Evolutionary conservation across 2,797 vertebrate genomes (phyloP).

Genomic region (Dallia pectoralis): DNA sequence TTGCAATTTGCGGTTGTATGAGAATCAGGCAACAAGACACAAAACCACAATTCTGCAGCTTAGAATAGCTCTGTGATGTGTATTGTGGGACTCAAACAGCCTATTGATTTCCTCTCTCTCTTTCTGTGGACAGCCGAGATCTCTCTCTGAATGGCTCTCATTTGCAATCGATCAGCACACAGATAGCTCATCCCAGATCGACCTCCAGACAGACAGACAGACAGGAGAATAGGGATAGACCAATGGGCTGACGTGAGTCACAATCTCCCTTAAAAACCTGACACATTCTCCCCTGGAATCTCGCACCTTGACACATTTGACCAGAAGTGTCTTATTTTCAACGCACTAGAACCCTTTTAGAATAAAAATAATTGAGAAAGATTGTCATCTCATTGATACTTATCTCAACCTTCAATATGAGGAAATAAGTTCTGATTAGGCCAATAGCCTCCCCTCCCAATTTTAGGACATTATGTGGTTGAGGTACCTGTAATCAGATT

Average conservation of each 20-base stretch:
- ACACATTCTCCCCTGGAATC: background rate
- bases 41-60: slow-evolving; percentile 9
- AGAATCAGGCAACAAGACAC: background rate
- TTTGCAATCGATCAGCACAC: slow-evolving; percentile 50
- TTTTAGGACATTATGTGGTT: background rate
- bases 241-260: slow-evolving; percentile 3
- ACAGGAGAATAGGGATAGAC: background rate
- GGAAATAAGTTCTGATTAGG: background rate
- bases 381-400: background rate
- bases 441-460: background rate
- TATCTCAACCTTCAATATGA: background rate
- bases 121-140: slow-evolving; percentile 31
- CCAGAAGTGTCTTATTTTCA: background rate
- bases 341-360: background rate
- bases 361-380: background rate
- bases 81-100: slow-evolving; percentile 32
- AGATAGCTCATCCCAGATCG: slow-evolving; percentile 37
- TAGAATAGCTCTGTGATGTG: slow-evolving; percentile 3
- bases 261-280: slow-evolving; percentile 18
- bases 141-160: slow-evolving; percentile 44
- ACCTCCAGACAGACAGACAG: slow-evolving; percentile 20
- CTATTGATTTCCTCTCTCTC: slow-evolving; percentile 37
- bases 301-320: background rate
- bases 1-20: background rate
- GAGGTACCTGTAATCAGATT: background rate